Base-by-base conservation (phyloP, 2,797 vertebrate species). In the Anomalospiza imberbis region DNA sequence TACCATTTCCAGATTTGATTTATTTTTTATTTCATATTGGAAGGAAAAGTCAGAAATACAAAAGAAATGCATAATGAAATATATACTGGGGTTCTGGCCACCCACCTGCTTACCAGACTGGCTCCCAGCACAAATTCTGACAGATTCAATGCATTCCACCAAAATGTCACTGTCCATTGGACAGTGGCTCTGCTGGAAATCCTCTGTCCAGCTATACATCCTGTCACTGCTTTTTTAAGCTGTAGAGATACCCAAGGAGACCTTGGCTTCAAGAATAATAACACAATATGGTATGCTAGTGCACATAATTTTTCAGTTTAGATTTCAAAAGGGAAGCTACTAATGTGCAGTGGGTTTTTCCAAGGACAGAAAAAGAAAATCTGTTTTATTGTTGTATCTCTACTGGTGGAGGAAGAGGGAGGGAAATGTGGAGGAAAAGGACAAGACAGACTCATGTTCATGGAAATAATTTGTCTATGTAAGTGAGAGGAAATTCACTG, bases 1-100 rank as follows among this genome's bases (percentile, higher is more conserved):
- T 75, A 91, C 91, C 17, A 81, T 86, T 95, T 96, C 73, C 89
- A 91, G 51, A 91, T 78, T 72, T 89, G 78, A 72, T 94, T 91
- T 68, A 48, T 45, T 74, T 88, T 88, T 91, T 68, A 70, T 89
- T 96, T 91, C 70, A 78, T 78, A 57, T 50, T 88, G 66, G 92
- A 91, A 93, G n/a, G 48, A 79, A 90, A 91, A 91, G 28, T 78
- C 51, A 77, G 66, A 92, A 92, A 88, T 44, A 79, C 45, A 88
- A 84, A 93, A 81, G 8, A 77, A 60, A 85, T 44, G 17, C 54
- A 54, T 48, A n/a, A 48, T 78, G 19, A 40, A 78, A 78, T 66
- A 85, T 67, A 54, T 54, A 36, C n/a, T 85, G 91, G 74, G 75
- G 87, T 77, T 96, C 91, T 92, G 85, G 40, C 88, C 91, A 91